Base-by-base conservation (phyloP, 1,140 invertebrate species). In the Penaeus indicus region DNA sequence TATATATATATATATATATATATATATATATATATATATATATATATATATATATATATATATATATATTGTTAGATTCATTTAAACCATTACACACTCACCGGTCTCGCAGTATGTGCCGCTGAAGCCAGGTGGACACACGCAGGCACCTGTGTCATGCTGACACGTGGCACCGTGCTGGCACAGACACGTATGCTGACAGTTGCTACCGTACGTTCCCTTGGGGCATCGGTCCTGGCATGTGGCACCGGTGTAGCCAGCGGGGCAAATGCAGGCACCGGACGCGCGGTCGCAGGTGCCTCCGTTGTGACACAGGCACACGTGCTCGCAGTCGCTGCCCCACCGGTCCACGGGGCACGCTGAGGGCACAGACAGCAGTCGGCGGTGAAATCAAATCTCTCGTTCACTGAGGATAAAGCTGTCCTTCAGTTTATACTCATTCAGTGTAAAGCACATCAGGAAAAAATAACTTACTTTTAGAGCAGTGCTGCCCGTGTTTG, bases 51-150 rank as follows among this genome's bases (percentile, higher is more conserved):
- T 54, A 1, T 54, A 11, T 54, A 54, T 13, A 54, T 54, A 1
- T 54, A 11, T 54, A 54, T 13, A 54, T 54, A 16, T 54, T 54
- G 54, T 54, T 54, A 11, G 0, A 54, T 54, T 54, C 54, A 54
- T 1, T 54, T 11, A 54, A 13, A 1, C 54, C 54, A 11, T 54
- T 54, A 16, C 54, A 54, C 54, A 84, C 86, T 84, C 7, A 88
- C 86, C 75, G 54, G 81, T 78, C 25, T 88, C 92, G 92, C 97
- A 99, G 25, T 95, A 94, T 32, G 95, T 93, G 21, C 97, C 97
- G 92, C 96, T 98, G 92, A 92, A 95, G 84, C 97, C 97, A 90
- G 94, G 92, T n/a, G 94, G 93, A 93, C 98, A 99, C 2, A 96
- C 95, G 86, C 92, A 92, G 27, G 77, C 77, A 3, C 78, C 88